These are phyloP conservation scores for Oreochromis mossambicus DNA, from an alignment of 2,797 vertebrate genomes.

Conservation along the genomic window DNA sequence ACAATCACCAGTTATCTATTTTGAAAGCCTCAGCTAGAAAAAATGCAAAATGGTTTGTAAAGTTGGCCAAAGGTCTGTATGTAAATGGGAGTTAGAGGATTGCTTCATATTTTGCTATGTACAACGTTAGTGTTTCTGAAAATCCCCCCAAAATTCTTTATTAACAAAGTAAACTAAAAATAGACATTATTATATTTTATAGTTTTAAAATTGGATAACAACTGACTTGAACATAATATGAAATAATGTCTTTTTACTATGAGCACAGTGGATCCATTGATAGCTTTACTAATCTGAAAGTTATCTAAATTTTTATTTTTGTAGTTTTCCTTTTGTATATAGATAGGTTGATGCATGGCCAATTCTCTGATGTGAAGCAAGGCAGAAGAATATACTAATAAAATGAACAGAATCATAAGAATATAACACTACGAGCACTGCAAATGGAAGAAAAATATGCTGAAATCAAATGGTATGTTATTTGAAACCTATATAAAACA, in stretches of 20 bases:
- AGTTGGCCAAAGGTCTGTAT: background rate
- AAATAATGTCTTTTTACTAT: background rate
- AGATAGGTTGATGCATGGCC: background rate
- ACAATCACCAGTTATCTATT: background rate
- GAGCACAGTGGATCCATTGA: fast-evolving
- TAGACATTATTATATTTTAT: background rate
- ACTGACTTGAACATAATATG: background rate
- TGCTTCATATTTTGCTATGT: background rate
- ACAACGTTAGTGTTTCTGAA: background rate
- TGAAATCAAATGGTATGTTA: background rate
- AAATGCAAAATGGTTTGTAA: background rate
- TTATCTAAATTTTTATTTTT: background rate
- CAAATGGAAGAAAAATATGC: background rate
- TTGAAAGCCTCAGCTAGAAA: background rate
- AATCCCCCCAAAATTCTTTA: fast-evolving
- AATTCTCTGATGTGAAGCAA: background rate
- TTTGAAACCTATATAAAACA: background rate
- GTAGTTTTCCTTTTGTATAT: background rate
- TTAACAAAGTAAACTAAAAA: background rate
- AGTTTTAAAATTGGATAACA: background rate
- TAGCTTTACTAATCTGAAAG: background rate
- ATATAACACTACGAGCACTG: background rate
- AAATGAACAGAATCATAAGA: background rate
- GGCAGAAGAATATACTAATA: background rate
- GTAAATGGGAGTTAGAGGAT: background rate